Evolutionary conservation across 2,888 invertebrate species (phyloP).

Genomic region (Drosophila neonasuta): DNA sequence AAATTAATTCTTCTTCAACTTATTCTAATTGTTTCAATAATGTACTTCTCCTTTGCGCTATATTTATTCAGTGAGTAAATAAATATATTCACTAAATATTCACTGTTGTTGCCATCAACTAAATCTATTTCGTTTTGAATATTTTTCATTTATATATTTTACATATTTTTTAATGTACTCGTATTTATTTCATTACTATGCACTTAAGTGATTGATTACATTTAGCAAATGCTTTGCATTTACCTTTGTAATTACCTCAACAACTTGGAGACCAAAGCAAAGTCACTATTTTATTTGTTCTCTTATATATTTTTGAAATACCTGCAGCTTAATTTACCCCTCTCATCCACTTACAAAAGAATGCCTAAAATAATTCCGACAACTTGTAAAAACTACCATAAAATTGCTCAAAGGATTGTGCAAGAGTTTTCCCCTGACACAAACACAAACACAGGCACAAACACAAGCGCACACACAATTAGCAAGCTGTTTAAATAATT

Average conservation of each 20-base stretch:
- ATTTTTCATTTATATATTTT: no score
- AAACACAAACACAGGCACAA: not conserved
- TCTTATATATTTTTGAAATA: not conserved
- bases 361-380: not conserved
- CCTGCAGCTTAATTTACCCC: not conserved
- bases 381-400: not conserved
- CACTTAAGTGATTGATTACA: not conserved
- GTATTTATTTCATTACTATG: no score
- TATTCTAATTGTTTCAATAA: no score
- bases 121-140: no score
- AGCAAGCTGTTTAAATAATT: conserved; percentile 11
- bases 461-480: not conserved
- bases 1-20: no score
- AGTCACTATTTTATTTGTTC: no score
- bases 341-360: not conserved
- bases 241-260: not conserved
- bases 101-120: no score
- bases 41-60: no score
- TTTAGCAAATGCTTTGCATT: not conserved
- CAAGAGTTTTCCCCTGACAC: not conserved
- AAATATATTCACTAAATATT: no score
- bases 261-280: no score
- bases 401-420: not conserved
- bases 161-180: no score
- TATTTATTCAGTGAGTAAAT: no score